These are phyloP conservation scores for Glyphotaelius pellucidus DNA, from an alignment of 2,888 invertebrate genomes.

Conservation along the genomic window DNA sequence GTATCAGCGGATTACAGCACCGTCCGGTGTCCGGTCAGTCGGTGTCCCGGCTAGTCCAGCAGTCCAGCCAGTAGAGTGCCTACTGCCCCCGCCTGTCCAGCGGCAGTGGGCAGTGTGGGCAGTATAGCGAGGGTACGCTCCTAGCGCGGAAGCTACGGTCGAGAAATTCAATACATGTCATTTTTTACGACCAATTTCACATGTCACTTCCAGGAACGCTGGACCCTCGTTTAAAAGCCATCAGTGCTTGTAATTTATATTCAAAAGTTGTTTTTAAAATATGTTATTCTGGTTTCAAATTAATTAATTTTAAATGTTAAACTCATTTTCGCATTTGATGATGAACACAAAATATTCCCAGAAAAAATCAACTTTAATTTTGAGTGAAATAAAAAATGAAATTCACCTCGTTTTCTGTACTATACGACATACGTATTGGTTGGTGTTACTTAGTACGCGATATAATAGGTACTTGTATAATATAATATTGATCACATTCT, in stretches of 20 bases:
- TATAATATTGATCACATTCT: not conserved
- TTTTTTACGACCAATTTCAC: constrained; percentile 48
- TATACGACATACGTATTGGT: too few species aligned
- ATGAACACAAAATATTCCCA: too few species aligned
- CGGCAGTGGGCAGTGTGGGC: not conserved
- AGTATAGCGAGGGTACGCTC: not conserved
- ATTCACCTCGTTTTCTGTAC: too few species aligned
- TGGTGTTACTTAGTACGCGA: too few species aligned
- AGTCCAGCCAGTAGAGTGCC: not conserved
- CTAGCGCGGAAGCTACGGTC: not conserved
- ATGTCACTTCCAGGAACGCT: constrained; percentile 36
- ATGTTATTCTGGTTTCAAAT: not conserved
- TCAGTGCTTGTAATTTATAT: constrained; percentile 19
- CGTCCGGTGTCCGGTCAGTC: not conserved
- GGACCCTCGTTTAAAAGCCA: constrained; percentile 42
- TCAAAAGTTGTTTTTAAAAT: constrained; percentile 10
- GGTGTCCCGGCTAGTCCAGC: not conserved
- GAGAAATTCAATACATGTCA: constrained; percentile 44
- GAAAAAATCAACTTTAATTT: not conserved
- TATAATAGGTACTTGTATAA: not conserved
- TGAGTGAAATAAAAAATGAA: not conserved
- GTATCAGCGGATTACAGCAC: not conserved
- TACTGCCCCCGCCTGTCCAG: not conserved
- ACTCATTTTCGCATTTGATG: constrained; percentile 17
- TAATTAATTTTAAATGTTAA: constrained; percentile 32